phyloP scores from a whole-genome alignment of 2,888 invertebrate species.

The Sinohyriopsis cumingii region DNA sequence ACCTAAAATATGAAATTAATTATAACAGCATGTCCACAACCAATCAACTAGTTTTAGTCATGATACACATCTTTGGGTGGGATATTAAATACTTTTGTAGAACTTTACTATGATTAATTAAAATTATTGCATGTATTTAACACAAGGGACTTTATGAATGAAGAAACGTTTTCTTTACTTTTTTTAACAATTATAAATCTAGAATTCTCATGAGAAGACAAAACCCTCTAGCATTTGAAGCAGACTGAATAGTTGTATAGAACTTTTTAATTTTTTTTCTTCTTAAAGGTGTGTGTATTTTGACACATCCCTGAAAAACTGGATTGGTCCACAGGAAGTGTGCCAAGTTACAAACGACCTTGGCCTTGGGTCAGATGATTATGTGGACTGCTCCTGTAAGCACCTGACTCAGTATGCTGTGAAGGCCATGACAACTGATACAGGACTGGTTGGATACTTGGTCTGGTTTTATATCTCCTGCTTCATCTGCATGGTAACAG shows the following conservation, averaged over 20 bases:
- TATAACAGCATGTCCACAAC: too few species aligned
- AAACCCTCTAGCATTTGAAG: too few species aligned
- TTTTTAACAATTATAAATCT: too few species aligned
- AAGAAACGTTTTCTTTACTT: too few species aligned
- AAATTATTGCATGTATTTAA: too few species aligned
- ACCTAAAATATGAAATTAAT: too few species aligned
- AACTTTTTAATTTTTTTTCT: neutral
- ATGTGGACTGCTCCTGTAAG: constrained; percentile 65
- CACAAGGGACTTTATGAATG: too few species aligned
- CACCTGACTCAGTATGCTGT: constrained; percentile 69
- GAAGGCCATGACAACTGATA: constrained; percentile 48
- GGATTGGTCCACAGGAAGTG: constrained; percentile 53
- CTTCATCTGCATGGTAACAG: constrained; percentile 67
- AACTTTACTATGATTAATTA: too few species aligned
- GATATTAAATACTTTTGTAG: too few species aligned
- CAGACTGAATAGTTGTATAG: neutral
- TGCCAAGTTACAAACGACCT: constrained; percentile 65
- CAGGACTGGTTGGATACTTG: constrained; percentile 61
- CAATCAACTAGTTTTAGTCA: too few species aligned
- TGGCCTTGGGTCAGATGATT: constrained; percentile 57
- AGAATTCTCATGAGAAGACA: too few species aligned
- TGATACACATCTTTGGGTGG: too few species aligned
- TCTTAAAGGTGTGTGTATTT: constrained; percentile 65
- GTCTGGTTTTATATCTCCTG: constrained; percentile 66
- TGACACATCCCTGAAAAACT: constrained; percentile 50